Evolutionary conservation across 2,888 invertebrate species (phyloP), one percentile per base, ranked within the genome.

Genomic region (Eurois occulta): DNA sequence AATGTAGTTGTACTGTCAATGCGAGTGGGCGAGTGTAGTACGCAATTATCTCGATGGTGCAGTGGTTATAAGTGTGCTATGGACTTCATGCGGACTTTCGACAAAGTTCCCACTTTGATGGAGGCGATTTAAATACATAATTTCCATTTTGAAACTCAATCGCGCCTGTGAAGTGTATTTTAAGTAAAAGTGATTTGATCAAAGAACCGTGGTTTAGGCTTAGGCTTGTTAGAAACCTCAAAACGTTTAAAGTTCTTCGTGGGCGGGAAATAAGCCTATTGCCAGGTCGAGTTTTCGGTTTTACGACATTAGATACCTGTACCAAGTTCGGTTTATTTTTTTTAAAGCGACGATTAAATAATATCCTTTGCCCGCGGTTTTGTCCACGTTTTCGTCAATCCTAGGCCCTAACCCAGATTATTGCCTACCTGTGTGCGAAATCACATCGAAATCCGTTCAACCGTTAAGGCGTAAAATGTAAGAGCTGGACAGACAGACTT

Each of bases 151-250:
- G 71, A 79, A 78, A 83, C 75, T 76, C 75, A 67, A 74, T 78
- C 72, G 80, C 55, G 71, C 28, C 67, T 69, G 69, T 66, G 62
- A 85, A 80, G 72, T 77, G 69, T 79, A 77, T 67, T 86, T 87
- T 83, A 83, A 80, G 80, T 83, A 67, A 80, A 83, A 87, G 73
- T 76, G 88, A 86, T 86, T 80, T 78, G 67, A 87, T 86, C 78
- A 86, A 80, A 86, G 80, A 55, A 35, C 66, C 64, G 75, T 72
- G 67, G 83, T 70, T 83, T 64, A 32, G 48, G 32, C 35, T 85
- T n/a, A n/a, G n/a, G n/a, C n/a, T 74, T 81, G 48, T 75, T 75
- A 65, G 35, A 75, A 64, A n/a, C 46, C 24, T 69, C 35, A 46
- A 72, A 68, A 62, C 52, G 28, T 13, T 67, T 60, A 41, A 86